Base-by-base conservation (phyloP, 2,113 vertebrate genomes). In the Oostethus manadensis region DNA sequence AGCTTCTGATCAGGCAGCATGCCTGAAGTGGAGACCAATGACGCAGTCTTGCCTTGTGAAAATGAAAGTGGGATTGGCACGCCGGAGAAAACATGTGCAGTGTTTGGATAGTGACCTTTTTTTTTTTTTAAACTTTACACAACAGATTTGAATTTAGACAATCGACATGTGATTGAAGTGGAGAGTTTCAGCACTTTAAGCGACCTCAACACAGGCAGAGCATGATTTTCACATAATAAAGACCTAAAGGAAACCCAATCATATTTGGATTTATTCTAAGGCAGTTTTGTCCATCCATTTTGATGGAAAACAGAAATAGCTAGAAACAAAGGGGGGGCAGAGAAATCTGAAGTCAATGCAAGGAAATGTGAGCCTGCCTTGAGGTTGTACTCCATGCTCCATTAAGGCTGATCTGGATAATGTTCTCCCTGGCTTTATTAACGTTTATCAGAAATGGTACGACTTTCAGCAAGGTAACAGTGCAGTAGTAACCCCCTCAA, bases 341-440 rank as follows among this genome's bases (percentile, higher is more conserved):
- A 49, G 8, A 55, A 20, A 40, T 49, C 54, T 21, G 66, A 38
- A 1, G 9, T 10, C 50, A 48, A 50, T 23, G 62, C 22, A 61
- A 61, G 67, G 54, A 63, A 35, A 66, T 33, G 66, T 50, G 74
- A 78, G 74, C 73, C 71, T 74, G 51, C 55, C 43, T 64, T 62
- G 40, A 62, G 62, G 56, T 68, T 63, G 53, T 46, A 14, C 58
- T 64, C 69, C 58, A 70, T 16, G 65, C 75, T 66, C 76, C 71
- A 76, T 84, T 83, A 74, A 74, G 45, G 38, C 73, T 78, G 67
- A 86, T 87, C 72, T 82, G 69, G 81, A 85, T 83, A 85, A 84
- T 77, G 78, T 69, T 83, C 61, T 67, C 79, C 53, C 38, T 72
- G 70, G 80, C 68, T 77, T 80, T 77, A 79, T 83, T 83, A 79